These are phyloP conservation scores for Halichoerus grypus DNA, from an alignment of 2,113 vertebrate genomes.

Conservation along the genomic window DNA sequence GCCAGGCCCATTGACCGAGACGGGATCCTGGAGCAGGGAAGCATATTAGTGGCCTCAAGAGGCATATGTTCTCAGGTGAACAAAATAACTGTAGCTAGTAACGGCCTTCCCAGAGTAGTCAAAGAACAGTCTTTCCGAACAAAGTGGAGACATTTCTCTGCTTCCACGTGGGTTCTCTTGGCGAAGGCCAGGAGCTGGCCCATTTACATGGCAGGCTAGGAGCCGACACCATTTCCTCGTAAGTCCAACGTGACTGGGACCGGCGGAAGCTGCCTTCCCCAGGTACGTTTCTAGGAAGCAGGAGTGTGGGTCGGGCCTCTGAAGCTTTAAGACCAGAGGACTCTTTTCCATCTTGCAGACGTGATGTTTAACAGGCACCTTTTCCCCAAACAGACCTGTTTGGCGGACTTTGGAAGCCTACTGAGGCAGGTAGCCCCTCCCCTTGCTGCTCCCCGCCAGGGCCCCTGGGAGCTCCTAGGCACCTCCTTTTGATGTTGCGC, in stretches of 20 bases:
- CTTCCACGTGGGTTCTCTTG: fast-evolving
- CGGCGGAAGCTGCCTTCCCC: background rate
- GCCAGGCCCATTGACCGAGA: fast-evolving
- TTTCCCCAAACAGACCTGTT: conserved; percentile 2
- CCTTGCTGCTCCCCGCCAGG: background rate
- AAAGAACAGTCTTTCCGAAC: background rate
- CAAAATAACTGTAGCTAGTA: conserved; percentile 49
- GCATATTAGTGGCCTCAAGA: conserved; percentile 77
- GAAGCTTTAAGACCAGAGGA: background rate
- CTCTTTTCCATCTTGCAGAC: background rate
- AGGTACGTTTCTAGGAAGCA: background rate
- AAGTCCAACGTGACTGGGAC: background rate
- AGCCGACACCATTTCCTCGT: background rate
- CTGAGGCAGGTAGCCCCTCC: background rate
- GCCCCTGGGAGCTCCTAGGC: background rate
- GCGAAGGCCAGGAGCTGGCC: background rate
- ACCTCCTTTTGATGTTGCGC: background rate
- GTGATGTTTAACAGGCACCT: background rate
- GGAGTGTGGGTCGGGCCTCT: background rate
- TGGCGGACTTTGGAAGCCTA: background rate
- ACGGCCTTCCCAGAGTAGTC: background rate
- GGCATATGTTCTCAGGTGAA: conserved; percentile 76
- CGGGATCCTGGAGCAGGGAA: conserved; percentile 75
- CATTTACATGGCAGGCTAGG: background rate
- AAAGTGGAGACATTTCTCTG: background rate